Base-by-base conservation (phyloP, 1,140 invertebrate genomes). In the Ptiloglossa arizonensis region DNA sequence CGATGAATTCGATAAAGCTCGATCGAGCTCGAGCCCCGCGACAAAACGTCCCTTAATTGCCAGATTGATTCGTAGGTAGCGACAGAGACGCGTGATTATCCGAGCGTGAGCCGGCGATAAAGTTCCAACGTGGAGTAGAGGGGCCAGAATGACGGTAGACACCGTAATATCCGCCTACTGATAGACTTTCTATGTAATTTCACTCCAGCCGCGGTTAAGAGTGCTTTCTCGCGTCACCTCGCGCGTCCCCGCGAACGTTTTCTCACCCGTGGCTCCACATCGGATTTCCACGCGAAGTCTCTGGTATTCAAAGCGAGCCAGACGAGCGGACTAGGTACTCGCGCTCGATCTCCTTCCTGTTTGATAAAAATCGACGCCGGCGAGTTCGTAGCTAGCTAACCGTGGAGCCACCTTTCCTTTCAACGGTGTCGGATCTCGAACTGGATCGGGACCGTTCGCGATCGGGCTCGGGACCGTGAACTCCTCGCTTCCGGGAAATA, bases 121-220 rank as follows among this genome's bases (percentile, higher is more conserved):
- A 79, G 59, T 66, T 50, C 29, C 54, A n/a, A 41, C 59, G 17
- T 2, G 15, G 22, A 6, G 22, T 2, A 6, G 54, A 27, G 11
- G 54, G 44, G 63, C n/a, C n/a, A n/a, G n/a, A n/a, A n/a, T n/a
- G n/a, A n/a, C n/a, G n/a, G n/a, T n/a, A n/a, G n/a, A 56, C 32
- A 77, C 79, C 79, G 79, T 80, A 80, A 80, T 80, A 80, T 80
- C 79, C 79, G 79, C 24, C 59, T 68, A 77, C 73, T 77, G 66
- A 80, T 80, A 80, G 79, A 80, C 73, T 80, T 77, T 77, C 79
- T 69, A 56, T 80, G 73, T 77, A 80, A 80, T 80, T 80, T 77
- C 73, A 63, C 63, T 48, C 22, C 38, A 56, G 2, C n/a, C 27
- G 29, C 19, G 15, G 59, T 38, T 35, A 46, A 50, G 63, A 52